A percentile compares a stretch with the other conserved stretches of the same genome.
These are phyloP conservation scores for Pogonus chalceus DNA, from an alignment of 1,140 invertebrate species.

Conservation along the genomic window DNA sequence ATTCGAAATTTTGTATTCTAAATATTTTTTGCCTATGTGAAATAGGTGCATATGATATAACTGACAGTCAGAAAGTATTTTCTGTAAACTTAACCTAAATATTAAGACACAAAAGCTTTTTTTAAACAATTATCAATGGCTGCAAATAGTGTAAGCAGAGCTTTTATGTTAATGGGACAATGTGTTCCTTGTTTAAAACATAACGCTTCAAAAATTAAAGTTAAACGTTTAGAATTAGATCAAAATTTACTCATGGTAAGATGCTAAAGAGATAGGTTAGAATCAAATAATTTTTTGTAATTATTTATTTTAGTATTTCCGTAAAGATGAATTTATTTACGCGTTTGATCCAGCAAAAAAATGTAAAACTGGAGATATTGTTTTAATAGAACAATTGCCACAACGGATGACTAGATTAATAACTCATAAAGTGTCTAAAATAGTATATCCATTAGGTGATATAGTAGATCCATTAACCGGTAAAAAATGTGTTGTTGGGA, in stretches of 20 bases:
- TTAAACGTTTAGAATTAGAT: constrained; percentile 60
- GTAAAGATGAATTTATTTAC: constrained; percentile 55
- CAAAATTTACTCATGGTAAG: constrained; percentile 56
- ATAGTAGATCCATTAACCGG: constrained; percentile 72
- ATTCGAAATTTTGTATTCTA: too few species aligned
- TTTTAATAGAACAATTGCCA: constrained; percentile 62
- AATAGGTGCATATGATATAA: too few species aligned
- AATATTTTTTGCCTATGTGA: too few species aligned
- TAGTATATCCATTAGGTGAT: constrained; percentile 73
- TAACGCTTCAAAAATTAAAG: constrained; percentile 63
- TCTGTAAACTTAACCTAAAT: too few species aligned
- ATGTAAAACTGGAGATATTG: constrained; percentile 73
- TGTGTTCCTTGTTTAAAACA: constrained; percentile 62
- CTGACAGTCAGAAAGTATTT: too few species aligned
- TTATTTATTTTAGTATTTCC: constrained; percentile 59
- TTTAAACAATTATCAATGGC: constrained; percentile 22
- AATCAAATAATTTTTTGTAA: constrained; percentile 22
- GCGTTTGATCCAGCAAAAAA: constrained; percentile 65
- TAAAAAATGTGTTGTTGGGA: constrained; percentile 59
- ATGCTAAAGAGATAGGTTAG: constrained; percentile 16
- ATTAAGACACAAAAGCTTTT: too few species aligned
- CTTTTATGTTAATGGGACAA: constrained; percentile 48
- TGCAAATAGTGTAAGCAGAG: constrained; percentile 24
- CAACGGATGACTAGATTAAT: constrained; percentile 63
- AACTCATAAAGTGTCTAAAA: constrained; percentile 65